These are phyloP conservation scores for Hesperia comma DNA, from an alignment of 2,888 invertebrate species.

Conservation along the genomic window DNA sequence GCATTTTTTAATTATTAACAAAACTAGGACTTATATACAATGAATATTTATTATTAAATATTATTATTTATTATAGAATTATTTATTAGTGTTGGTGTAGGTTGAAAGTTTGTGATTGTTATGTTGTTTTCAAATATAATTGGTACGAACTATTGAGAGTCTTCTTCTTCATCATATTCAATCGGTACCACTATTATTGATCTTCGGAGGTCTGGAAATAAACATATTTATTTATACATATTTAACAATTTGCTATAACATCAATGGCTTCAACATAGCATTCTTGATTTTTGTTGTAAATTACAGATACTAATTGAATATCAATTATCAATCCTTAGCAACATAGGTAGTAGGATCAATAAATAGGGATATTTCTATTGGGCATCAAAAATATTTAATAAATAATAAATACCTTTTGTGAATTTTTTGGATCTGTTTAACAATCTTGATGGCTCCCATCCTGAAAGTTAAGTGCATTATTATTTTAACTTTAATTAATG, in stretches of 20 bases:
- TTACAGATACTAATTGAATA: too few relatives aligned
- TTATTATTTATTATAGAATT: slow-evolving; percentile 23
- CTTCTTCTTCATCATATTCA: slow-evolving; percentile 47
- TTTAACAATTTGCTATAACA: too few relatives aligned
- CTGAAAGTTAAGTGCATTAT: slow-evolving; percentile 43
- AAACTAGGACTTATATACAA: slow-evolving; percentile 19
- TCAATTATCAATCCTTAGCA: too few relatives aligned
- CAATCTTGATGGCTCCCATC: slow-evolving; percentile 40
- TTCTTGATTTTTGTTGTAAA: too few relatives aligned
- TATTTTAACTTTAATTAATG: background rate
- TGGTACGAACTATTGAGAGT: background rate
- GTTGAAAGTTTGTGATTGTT: slow-evolving; percentile 14
- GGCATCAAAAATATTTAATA: background rate
- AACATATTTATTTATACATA: slow-evolving; percentile 11
- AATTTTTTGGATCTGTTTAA: slow-evolving; percentile 50
- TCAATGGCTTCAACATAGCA: too few relatives aligned
- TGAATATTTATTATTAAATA: slow-evolving; percentile 24
- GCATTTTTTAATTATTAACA: slow-evolving; percentile 7
- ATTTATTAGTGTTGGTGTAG: slow-evolving; percentile 37
- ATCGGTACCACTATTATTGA: slow-evolving; percentile 61
- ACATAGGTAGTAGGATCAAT: too few relatives aligned
- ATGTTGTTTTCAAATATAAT: slow-evolving; percentile 12
- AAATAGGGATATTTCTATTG: too few relatives aligned
- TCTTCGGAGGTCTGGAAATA: slow-evolving; percentile 51
- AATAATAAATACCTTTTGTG: slow-evolving; percentile 46